A percentile compares a stretch with the other conserved stretches of the same genome.
Evolutionary conservation across 2,888 invertebrate species (phyloP).

Genomic region (Nysson spinosus): DNA sequence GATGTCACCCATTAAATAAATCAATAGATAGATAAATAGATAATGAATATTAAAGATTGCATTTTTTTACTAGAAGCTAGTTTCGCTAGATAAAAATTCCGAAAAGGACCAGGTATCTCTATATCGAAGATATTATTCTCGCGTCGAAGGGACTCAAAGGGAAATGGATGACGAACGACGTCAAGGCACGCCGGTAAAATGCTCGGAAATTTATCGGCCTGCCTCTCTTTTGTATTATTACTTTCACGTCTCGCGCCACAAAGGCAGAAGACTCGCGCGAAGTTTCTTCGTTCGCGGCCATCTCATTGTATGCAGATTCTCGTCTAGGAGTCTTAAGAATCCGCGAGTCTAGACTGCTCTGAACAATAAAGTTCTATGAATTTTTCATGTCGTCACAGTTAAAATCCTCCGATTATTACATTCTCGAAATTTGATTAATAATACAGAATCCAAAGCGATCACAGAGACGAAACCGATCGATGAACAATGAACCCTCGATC

Average conservation of each 20-base stretch:
- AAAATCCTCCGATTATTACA: too few relatives aligned
- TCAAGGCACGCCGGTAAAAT: constrained; percentile 31
- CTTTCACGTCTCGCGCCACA: constrained; percentile 19
- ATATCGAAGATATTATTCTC: too few relatives aligned
- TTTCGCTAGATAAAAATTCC: too few relatives aligned
- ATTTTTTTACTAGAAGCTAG: too few relatives aligned
- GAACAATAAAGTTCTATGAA: background rate
- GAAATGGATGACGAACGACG: constrained; percentile 48
- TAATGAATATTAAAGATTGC: too few relatives aligned
- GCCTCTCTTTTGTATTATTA: constrained; percentile 42
- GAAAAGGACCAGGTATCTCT: too few relatives aligned
- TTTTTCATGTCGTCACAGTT: background rate
- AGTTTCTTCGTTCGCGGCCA: constrained; percentile 7
- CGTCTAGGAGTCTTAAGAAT: constrained; percentile 12
- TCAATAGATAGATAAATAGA: too few relatives aligned
- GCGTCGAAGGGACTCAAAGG: constrained; percentile 20
- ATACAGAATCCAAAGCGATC: too few relatives aligned
- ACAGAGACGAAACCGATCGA: too few relatives aligned
- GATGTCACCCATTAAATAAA: too few relatives aligned
- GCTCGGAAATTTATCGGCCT: constrained; percentile 50
- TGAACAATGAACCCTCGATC: constrained; percentile 26
- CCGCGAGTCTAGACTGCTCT: background rate
- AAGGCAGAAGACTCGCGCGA: constrained; percentile 10
- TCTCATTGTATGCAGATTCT: constrained; percentile 62
- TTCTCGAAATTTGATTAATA: too few relatives aligned